Evolutionary conservation across 2,797 vertebrate genomes (phyloP).

Genomic region (Eulemur coronatus): DNA sequence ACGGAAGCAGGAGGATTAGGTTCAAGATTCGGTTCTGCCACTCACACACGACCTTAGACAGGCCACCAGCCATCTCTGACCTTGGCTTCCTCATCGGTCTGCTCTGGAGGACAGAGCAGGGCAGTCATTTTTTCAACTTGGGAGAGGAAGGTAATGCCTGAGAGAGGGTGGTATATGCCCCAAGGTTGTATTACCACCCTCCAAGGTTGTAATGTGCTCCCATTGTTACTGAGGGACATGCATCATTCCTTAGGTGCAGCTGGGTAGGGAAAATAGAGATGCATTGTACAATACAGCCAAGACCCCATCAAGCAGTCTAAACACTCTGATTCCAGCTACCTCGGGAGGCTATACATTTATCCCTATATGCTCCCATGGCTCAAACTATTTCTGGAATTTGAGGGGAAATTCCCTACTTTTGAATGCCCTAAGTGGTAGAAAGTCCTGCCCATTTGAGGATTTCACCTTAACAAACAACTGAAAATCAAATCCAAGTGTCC

Average conservation of each 20-base stretch:
- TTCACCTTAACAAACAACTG: slow-evolving; percentile 12
- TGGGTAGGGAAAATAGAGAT: not conserved
- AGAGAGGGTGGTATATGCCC: not conserved
- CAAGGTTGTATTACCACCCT: not conserved
- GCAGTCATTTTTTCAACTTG: not conserved
- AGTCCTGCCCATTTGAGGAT: not conserved
- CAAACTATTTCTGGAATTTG: not conserved
- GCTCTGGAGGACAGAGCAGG: not conserved
- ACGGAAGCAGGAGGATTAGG: not conserved
- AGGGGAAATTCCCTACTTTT: slow-evolving; percentile 12
- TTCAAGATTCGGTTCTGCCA: not conserved
- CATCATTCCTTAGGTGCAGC: not conserved
- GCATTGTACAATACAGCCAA: not conserved
- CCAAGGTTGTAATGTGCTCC: not conserved
- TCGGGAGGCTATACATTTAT: not conserved
- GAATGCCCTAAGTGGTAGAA: not conserved
- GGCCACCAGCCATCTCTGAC: not conserved
- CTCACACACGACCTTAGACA: not conserved
- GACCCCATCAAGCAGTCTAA: not conserved
- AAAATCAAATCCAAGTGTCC: slow-evolving; percentile 39
- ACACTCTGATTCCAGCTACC: not conserved
- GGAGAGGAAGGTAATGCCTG: not conserved
- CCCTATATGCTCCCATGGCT: not conserved
- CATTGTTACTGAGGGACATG: not conserved
- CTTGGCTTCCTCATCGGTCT: not conserved